Evolutionary conservation across 1,140 invertebrate species (phyloP).

Genomic region (Sinella curviseta): DNA sequence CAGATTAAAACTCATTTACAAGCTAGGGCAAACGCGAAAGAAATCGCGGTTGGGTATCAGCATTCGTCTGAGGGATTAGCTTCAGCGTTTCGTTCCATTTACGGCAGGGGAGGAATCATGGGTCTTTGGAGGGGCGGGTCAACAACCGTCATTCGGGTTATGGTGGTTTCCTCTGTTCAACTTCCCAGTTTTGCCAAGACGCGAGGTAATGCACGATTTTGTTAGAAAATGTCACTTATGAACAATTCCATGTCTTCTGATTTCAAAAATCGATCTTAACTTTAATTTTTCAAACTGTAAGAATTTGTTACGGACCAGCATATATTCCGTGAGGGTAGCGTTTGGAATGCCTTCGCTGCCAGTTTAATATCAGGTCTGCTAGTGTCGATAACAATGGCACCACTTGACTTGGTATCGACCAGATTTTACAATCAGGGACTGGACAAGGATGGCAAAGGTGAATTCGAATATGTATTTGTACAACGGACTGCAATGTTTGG

Average conservation of each 20-base stretch:
- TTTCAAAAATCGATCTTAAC: background rate
- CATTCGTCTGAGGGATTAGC: conserved; percentile 71
- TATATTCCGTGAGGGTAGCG: conserved; percentile 50
- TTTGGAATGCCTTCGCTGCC: conserved; percentile 70
- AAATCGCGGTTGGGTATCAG: conserved; percentile 84
- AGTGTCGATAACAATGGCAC: conserved; percentile 79
- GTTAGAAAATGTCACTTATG: background rate
- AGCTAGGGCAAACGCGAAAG: conserved; percentile 65
- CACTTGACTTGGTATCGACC: conserved; percentile 85
- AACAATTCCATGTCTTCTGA: background rate
- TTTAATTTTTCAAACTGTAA: background rate
- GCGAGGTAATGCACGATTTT: conserved; percentile 12
- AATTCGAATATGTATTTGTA: background rate
- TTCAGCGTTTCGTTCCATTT: conserved; percentile 68
- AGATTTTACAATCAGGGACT: conserved; percentile 84
- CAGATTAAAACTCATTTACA: conserved; percentile 91
- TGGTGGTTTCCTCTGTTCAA: conserved; percentile 79
- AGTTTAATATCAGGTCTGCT: conserved; percentile 76
- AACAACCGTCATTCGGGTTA: conserved; percentile 72
- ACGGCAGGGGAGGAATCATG: conserved; percentile 64
- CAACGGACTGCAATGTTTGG: too few relatives aligned
- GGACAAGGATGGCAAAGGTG: conserved; percentile 15
- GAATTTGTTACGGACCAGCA: background rate
- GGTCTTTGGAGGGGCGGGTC: conserved; percentile 75
- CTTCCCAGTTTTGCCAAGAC: conserved; percentile 63